Percentiles rank a stretch among this genome's conserved stretches.
Conservation (phyloP, 1,140 invertebrate genomes). For the Neoseiulus cucumeris region DNA sequence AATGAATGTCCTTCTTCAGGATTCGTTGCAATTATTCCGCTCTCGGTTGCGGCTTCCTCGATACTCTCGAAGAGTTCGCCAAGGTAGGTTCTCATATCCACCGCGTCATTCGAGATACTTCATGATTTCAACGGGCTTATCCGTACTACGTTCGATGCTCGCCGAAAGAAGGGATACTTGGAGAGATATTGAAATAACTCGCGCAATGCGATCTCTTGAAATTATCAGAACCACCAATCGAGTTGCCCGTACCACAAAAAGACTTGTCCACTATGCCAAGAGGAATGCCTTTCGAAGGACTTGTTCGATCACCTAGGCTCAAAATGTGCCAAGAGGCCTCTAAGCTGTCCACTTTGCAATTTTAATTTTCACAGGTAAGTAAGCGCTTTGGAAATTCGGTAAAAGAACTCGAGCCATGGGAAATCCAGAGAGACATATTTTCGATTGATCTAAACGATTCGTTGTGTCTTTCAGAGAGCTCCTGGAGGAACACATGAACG, state of each 20-base stretch:
- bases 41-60: conserved; percentile 3
- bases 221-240: not conserved
- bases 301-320: conserved; percentile 7
- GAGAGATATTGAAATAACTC: too few species aligned
- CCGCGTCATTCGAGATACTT: too few species aligned
- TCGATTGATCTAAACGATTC: too few species aligned
- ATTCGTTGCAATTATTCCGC: conserved; percentile 6
- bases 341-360: conserved; percentile 1
- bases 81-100: not conserved
- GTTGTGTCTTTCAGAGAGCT: conserved; percentile 8
- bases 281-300: conserved; percentile 10
- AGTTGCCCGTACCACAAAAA: conserved; percentile 8
- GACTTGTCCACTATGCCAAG: conserved; percentile 5
- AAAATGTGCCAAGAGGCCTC: conserved; percentile 6
- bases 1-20: not conserved
- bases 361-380: conserved; percentile 8
- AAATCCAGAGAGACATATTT: too few species aligned
- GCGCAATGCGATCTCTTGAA: not conserved
- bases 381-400: too few species aligned
- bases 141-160: too few species aligned
- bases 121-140: too few species aligned
- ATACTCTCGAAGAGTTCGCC: conserved; percentile 1
- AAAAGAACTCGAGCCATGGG: too few species aligned
- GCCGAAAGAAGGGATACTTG: too few species aligned
- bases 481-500: conserved; percentile 6